These are phyloP conservation scores for Leptosomus discolor DNA, from an alignment of 2,113 vertebrate species.

Conservation along the genomic window DNA sequence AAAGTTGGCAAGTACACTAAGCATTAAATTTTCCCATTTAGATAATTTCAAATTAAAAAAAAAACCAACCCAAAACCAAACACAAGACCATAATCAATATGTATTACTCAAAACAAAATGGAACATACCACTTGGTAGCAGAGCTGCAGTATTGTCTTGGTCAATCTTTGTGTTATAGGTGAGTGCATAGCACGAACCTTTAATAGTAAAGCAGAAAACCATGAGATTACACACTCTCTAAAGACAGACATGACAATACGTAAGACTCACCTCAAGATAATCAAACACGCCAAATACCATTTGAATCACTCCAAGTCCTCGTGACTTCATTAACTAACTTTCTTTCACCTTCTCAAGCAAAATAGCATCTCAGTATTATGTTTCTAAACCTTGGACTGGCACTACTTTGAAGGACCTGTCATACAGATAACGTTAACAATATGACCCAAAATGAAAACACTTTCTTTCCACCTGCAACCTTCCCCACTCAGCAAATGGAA, in stretches of 20 bases:
- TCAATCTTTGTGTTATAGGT: conserved; percentile 85
- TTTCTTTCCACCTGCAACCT: background rate
- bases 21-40: background rate
- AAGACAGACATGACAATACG: background rate
- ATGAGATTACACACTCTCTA: background rate
- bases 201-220: conserved; percentile 11
- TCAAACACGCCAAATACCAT: background rate
- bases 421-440: background rate
- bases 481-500: background rate
- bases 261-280: background rate
- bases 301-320: background rate
- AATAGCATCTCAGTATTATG: background rate
- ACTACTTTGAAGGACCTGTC: background rate
- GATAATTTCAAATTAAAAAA: background rate
- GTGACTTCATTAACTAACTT: background rate
- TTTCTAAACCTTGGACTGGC: background rate
- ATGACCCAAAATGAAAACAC: background rate
- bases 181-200: conserved; percentile 84
- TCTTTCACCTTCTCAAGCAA: background rate
- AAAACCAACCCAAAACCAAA: background rate
- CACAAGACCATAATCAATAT: accelerated
- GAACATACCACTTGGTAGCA: conserved; percentile 83
- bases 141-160: conserved; percentile 84
- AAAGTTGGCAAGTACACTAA: background rate
- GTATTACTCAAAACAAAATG: background rate